A percentile compares a stretch with the other conserved stretches of the same genome.
phyloP scores from a whole-genome alignment of 2,113 vertebrate genomes.

The Cryptomyrus ogoouensis region DNA sequence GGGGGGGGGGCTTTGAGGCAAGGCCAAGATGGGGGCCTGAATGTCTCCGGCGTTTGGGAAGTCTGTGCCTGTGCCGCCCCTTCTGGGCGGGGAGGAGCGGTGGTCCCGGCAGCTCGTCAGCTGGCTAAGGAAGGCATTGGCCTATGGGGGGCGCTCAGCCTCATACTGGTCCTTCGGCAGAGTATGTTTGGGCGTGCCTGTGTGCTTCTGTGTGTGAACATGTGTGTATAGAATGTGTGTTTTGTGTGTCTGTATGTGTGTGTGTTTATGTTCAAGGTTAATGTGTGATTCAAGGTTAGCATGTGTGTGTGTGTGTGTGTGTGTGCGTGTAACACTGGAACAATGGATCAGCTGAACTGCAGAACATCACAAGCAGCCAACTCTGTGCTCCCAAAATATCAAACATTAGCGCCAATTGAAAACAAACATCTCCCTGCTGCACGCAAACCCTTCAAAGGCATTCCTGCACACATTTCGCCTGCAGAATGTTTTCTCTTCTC shows the following conservation, averaged over 20 bases:
- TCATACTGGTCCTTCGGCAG: not conserved
- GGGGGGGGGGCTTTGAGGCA: not conserved
- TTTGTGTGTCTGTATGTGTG: not conserved
- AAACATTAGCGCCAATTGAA: conserved; percentile 18
- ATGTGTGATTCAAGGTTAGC: not conserved
- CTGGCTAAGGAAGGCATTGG: not conserved
- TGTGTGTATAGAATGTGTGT: not conserved
- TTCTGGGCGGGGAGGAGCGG: not conserved
- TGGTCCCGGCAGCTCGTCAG: not conserved
- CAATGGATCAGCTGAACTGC: conserved; percentile 8
- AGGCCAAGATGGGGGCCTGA: not conserved
- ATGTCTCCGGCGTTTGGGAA: not conserved
- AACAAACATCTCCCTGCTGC: conserved; percentile 12
- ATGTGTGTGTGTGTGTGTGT: not conserved
- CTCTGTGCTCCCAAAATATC: conserved; percentile 2
- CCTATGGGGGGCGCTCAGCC: not conserved
- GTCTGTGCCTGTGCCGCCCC: not conserved
- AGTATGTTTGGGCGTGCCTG: not conserved
- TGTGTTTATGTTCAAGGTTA: not conserved
- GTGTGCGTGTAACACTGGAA: not conserved
- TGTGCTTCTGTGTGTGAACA: not conserved
- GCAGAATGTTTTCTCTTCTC: not conserved
- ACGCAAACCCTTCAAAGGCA: not conserved
- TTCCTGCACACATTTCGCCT: not conserved
- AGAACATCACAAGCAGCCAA: conserved; percentile 12